Evolutionary conservation across 2,888 invertebrate species (phyloP), one percentile per base, ranked within the genome.

Genomic region (Eupithecia subumbrata): DNA sequence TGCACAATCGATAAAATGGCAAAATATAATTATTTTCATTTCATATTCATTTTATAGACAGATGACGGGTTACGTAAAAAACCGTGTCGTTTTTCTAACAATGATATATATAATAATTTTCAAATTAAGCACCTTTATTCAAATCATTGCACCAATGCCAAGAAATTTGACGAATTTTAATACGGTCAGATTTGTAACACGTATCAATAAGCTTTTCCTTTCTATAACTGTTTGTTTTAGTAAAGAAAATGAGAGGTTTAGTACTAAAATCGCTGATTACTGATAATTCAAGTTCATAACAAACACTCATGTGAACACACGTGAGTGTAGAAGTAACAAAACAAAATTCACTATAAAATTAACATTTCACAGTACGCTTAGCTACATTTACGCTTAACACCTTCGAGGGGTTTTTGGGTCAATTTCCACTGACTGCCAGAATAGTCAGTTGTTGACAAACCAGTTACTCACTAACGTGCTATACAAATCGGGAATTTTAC

Each of bases 71-170:
- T 52, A 52, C 11, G n/a, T 52, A 22, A 56, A 22, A 56, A 34
- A 18, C n/a, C 40, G 25, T 43, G 67, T 67, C 22, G 67, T 22
- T 67, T 67, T 12, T 43, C 18, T 68, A 68, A 43, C 68, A 45
- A 22, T 25, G 16, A 68, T 68, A 22, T 16, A 68, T 68, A 40
- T 34, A 37, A 66, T 40, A 40, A 5, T 22, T 40, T n/a, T 68
- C 22, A 68, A 67, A 25, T 43, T 16, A 67, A 68, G 68, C 68
- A 52, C 45, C 69, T 69, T 48, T 34, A 9, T 52, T 69, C 69
- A 52, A 69, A 69, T 69, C 40, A 68, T 67, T 45, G 68, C 68
- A 68, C 68, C 68, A 37, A 67, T n/a, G 68, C 45, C 40, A 68
- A 18, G 34, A 64, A 64, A 64, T 34, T 18, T 18, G 64, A 64